Base-by-base conservation (phyloP, 2,113 vertebrate genomes). In the Cololabis saira region DNA sequence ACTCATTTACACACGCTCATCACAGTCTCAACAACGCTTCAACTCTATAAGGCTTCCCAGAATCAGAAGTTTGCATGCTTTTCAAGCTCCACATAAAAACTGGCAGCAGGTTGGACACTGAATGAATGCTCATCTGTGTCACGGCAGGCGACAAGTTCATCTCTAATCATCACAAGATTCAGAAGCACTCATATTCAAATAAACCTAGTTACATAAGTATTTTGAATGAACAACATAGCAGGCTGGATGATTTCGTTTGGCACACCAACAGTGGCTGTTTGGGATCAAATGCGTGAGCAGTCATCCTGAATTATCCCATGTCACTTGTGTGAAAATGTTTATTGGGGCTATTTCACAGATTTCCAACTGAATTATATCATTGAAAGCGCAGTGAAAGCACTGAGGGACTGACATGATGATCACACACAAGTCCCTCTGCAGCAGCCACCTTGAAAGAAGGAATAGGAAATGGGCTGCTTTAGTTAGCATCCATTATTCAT, bases 401-500 rank as follows among this genome's bases (percentile, higher is more conserved):
- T 52, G 60, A 75, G 30, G 47, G 40, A 30, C 61, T 61, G 61
- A 79, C 56, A 67, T 60, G 77, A 80, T 66, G 65, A 85, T 81
- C 75, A 74, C 62, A 86, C 76, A 74, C 55, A 78, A 61, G 63
- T 76, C 74, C 55, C 62, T 74, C 64, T 77, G 75, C 71, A 51
- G 53, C 49, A 54, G 77, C 49, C 51, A 75, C 69, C 33, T 66
- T 66, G 61, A 55, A 75, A 78, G 76, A 78, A 86, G 70, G 78
- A 81, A 83, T 83, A 65, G 77, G 75, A 87, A 91, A 86, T 62
- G 42, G 71, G 74, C 51, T 42, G 72, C 77, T 82, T 82, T 62
- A 82, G 80, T 59, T 33, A 56, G 59, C 76, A 87, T 90, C 64
- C 75, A 91, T 91, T 90, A 88, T 90, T 88, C 82, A 89, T 84